A percentile compares a stretch with the other conserved stretches of the same genome.
These are phyloP conservation scores for Drosophila gaucha DNA, from an alignment of 2,888 invertebrate genomes.

Conservation along the genomic window DNA sequence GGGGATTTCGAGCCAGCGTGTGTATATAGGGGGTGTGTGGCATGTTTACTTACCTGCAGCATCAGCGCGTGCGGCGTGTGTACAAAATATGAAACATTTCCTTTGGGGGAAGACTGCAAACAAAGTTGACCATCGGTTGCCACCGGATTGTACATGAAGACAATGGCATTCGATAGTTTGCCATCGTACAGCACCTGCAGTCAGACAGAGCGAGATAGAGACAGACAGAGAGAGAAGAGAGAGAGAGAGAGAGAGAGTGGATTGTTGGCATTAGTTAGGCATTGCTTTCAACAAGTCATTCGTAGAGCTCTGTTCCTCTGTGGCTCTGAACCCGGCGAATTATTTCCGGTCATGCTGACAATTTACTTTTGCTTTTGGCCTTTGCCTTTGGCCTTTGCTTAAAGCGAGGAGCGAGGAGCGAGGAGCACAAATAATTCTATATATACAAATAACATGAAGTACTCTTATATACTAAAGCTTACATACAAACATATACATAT, in stretches of 20 bases:
- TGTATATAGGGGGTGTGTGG: neutral
- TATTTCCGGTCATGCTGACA: constrained; percentile 60
- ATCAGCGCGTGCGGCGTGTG: constrained; percentile 99
- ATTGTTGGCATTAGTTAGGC: constrained; percentile 41
- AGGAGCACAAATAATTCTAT: constrained; percentile 14
- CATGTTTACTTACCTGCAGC: constrained; percentile 91
- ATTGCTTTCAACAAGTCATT: constrained; percentile 63
- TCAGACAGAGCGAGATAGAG: neutral
- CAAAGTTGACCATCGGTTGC: constrained; percentile 99
- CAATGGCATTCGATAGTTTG: constrained; percentile 97
- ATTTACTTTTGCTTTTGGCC: constrained; percentile 43
- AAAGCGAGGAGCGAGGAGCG: constrained; percentile 36
- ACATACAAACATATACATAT: constrained; percentile 8
- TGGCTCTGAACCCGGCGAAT: constrained; percentile 35
- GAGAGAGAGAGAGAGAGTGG: constrained; percentile 2
- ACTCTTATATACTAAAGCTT: constrained; percentile 14
- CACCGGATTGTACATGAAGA: constrained; percentile 99
- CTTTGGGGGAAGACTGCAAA: constrained; percentile 98
- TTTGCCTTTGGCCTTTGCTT: constrained; percentile 30
- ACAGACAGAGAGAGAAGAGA: neutral
- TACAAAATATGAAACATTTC: constrained; percentile 98
- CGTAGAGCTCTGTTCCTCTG: constrained; percentile 11
- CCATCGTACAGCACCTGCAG: constrained; percentile 98
- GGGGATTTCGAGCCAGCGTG: neutral
- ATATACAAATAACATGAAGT: constrained; percentile 7